phyloP scores from a whole-genome alignment of 2,113 vertebrate genomes.

The Fregetta grallaria region DNA sequence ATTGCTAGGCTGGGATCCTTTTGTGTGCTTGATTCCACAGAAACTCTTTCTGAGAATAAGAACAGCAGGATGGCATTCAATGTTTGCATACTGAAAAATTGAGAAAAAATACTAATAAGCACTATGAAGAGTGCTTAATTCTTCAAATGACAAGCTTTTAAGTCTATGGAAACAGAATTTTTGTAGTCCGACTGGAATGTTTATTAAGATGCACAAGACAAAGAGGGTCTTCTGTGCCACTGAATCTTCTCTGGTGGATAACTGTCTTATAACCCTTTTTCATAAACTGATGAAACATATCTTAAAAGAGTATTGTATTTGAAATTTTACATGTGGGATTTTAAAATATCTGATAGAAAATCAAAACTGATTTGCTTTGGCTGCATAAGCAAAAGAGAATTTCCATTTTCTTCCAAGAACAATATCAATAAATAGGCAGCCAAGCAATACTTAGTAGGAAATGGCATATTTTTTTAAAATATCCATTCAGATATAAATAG shows the following conservation, averaged over 20 bases:
- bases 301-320: not conserved
- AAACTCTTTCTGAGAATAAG: not conserved
- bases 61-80: not conserved
- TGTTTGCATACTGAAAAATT: not conserved
- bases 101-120: not conserved
- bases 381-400: not conserved
- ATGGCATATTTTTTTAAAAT: not conserved
- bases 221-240: not conserved
- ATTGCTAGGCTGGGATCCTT: not conserved
- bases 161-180: not conserved
- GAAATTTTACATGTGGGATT: not conserved
- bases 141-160: not conserved
- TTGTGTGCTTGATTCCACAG: not conserved
- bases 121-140: not conserved
- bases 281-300: not conserved
- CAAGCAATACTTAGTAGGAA: not conserved
- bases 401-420: not conserved
- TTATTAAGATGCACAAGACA: not conserved
- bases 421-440: not conserved
- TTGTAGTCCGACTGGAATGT: not conserved
- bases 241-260: not conserved
- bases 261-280: not conserved
- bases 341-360: not conserved
- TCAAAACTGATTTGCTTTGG: not conserved
- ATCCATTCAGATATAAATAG: not conserved